These are phyloP conservation scores for Zaprionus capensis DNA, from an alignment of 1,140 invertebrate species.

Conservation along the genomic window DNA sequence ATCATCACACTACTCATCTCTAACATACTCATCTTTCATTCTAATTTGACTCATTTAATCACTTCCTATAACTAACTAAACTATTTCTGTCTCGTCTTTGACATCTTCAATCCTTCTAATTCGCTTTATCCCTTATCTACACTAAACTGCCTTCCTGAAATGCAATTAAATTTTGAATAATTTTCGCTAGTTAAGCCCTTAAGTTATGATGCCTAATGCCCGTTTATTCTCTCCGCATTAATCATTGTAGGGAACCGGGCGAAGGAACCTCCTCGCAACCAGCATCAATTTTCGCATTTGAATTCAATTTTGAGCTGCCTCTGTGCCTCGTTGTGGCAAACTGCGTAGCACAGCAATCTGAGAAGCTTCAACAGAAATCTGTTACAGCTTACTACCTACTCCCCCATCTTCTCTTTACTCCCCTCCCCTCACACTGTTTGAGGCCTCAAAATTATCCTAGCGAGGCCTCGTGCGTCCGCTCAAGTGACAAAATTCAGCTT, in stretches of 20 bases:
- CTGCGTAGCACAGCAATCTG: constrained; percentile 31
- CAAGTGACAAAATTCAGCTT: constrained; percentile 45
- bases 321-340: background rate
- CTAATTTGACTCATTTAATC: background rate
- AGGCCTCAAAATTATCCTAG: constrained; percentile 38
- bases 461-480: constrained; percentile 22
- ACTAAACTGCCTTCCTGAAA: background rate
- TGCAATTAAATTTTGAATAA: constrained; percentile 7
- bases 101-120: background rate
- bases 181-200: background rate
- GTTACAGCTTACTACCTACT: background rate
- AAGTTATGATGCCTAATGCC: constrained; percentile 1
- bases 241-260: background rate
- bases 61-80: background rate
- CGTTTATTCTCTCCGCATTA: constrained; percentile 5
- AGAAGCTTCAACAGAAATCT: background rate
- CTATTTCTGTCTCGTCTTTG: background rate
- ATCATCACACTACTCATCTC: no score
- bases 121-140: background rate
- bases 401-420: no score
- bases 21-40: no score
- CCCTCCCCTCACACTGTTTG: no score
- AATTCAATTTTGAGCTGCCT: constrained; percentile 27
- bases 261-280: background rate
- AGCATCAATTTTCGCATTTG: constrained; percentile 41